phyloP scores from a whole-genome alignment of 2,888 invertebrate species.

The Stramonita haemastoma region DNA sequence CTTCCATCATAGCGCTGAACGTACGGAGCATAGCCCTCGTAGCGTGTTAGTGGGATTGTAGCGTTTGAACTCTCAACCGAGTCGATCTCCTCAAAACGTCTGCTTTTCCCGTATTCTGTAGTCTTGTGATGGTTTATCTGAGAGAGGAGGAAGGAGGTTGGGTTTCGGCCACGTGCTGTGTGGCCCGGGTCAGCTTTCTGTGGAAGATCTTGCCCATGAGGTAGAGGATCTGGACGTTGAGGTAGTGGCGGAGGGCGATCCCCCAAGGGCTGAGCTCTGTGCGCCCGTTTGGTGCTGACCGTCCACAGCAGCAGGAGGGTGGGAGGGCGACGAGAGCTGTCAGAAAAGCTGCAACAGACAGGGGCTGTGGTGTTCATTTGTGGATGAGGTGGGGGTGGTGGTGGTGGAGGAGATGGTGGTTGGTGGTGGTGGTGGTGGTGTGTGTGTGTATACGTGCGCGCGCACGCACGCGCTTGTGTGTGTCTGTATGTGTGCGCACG shows the following conservation, averaged over 20 bases:
- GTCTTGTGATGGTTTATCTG: slow-evolving; percentile 61
- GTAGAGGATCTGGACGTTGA: neutral
- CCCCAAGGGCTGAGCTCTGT: neutral
- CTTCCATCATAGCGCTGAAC: slow-evolving; percentile 69
- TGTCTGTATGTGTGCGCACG: neutral
- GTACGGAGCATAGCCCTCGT: slow-evolving; percentile 68
- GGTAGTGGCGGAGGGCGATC: neutral
- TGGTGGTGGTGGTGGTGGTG: neutral
- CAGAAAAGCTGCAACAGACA: neutral
- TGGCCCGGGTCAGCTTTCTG: slow-evolving; percentile 54
- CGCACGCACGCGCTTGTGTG: too few species aligned
- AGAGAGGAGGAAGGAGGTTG: slow-evolving; percentile 65
- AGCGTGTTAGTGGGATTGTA: slow-evolving; percentile 69
- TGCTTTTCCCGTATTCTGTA: slow-evolving; percentile 67
- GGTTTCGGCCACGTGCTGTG: slow-evolving; percentile 58
- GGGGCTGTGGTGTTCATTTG: neutral
- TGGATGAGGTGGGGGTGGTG: neutral
- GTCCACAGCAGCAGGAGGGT: neutral
- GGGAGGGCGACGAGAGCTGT: neutral
- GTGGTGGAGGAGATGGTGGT: neutral
- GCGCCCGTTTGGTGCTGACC: neutral
- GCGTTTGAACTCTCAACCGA: slow-evolving; percentile 64
- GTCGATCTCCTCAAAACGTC: slow-evolving; percentile 51
- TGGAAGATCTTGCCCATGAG: slow-evolving; percentile 42
- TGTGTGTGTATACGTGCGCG: neutral